Conservation (phyloP, 2,888 invertebrate species). For the Periphyllus acericola region DNA sequence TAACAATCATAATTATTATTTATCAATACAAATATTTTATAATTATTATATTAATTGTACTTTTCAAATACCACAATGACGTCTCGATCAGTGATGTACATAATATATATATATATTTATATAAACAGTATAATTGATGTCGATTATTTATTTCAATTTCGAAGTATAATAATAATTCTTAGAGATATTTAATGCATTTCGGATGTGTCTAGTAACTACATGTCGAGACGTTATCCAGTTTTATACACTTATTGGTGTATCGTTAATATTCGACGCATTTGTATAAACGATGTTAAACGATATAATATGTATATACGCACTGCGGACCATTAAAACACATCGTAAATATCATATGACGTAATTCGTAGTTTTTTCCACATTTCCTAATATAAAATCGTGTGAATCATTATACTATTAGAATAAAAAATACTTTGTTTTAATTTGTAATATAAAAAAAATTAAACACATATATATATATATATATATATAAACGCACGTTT, state of each 20-base stretch:
- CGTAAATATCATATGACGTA: slow-evolving; percentile 19
- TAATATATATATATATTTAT: background rate
- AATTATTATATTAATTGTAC: background rate
- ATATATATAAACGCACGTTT: background rate
- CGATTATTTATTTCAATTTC: background rate
- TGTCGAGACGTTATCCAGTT: background rate
- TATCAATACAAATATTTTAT: background rate
- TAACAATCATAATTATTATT: background rate
- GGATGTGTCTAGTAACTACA: background rate
- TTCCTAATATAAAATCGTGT: slow-evolving; percentile 27
- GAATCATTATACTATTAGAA: slow-evolving; percentile 16
- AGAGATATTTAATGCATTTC: background rate
- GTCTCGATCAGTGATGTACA: background rate
- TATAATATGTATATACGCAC: background rate
- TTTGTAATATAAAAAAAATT: background rate
- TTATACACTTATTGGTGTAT: background rate
- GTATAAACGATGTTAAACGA: background rate
- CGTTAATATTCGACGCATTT: background rate
- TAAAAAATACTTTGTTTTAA: slow-evolving; percentile 16
- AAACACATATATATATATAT: background rate
- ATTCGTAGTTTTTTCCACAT: slow-evolving; percentile 21
- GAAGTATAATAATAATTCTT: background rate
- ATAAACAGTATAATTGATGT: background rate
- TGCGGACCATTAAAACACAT: background rate
- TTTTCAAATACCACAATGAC: background rate